Evolutionary conservation across 2,888 invertebrate species (phyloP), one percentile per base, ranked within the genome.

Genomic region (Meteorus colon): DNA sequence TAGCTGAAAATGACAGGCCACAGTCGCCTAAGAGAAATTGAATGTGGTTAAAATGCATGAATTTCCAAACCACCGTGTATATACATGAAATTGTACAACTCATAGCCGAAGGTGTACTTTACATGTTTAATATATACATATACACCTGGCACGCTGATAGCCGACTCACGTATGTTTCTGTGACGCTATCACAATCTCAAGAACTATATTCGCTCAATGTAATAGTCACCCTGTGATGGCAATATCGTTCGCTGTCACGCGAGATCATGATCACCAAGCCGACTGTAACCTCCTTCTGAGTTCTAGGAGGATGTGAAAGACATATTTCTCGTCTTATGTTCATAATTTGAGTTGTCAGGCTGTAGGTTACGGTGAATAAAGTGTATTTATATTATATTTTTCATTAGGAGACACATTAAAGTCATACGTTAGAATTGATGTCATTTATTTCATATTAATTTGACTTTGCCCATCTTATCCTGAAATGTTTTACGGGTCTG

Each of bases 181-280:
- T 74, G 81, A 83, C 83, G 82, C 84, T 88, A 87, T 87, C 87
- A 83, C 82, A 82, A 88, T 88, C 86, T 83, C 82, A 12, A 81
- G 81, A 84, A 84, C 82, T 85, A 55, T 55, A 19, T 55, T n/a
- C 19, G 84, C 84, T 87, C 85, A 86, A 88, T 88, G 86, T 87
- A 87, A 87, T 86, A 87, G 87, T 88, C 86, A 86, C 85, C 84
- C 79, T 82, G 86, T 86, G 86, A 86, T 86, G 86, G 87, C 85
- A 87, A 87, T 55, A 55, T 86, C 85, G 87, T 86, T 84, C 84
- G 85, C 83, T 83, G 83, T 84, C 87, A 87, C 86, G 87, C 87
- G 81, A 87, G 83, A 84, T 82, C 81, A 81, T 19, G 19, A 55
- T 55, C 80, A 31, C 45, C 78, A 80, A 81, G 81, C 82, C 82